Conservation (phyloP, 2,113 vertebrate species). For the Lates calcarifer region DNA sequence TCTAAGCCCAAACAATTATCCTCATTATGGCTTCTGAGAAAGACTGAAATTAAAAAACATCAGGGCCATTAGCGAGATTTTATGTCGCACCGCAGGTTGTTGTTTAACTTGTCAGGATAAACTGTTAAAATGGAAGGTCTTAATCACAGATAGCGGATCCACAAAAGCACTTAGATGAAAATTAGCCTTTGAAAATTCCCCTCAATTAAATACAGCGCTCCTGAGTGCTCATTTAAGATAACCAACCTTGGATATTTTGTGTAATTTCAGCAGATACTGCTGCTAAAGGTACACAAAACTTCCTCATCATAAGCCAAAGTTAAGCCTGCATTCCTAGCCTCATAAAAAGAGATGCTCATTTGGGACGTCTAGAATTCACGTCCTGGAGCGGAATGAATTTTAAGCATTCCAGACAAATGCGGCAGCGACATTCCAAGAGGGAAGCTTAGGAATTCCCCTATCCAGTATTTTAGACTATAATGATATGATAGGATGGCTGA, state of each 20-base stretch:
- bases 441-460: slow-evolving; percentile 69
- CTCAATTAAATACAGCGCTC: slow-evolving; percentile 18
- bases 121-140: slow-evolving; percentile 26
- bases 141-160: slow-evolving; percentile 35
- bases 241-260: slow-evolving; percentile 10
- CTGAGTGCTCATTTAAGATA: slow-evolving; percentile 35
- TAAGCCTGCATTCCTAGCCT: slow-evolving; percentile 12
- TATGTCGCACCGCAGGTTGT: slow-evolving; percentile 8
- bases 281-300: slow-evolving; percentile 15
- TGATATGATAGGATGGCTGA: slow-evolving; percentile 64
- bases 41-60: slow-evolving; percentile 24
- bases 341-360: slow-evolving; percentile 31
- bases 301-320: slow-evolving; percentile 1
- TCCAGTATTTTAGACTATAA: slow-evolving; percentile 69
- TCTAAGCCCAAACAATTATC: slow-evolving; percentile 29
- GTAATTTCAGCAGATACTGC: slow-evolving; percentile 29
- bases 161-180: slow-evolving; percentile 27
- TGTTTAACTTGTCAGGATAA: slow-evolving; percentile 30
- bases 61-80: slow-evolving; percentile 27
- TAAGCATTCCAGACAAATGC: slow-evolving; percentile 69
- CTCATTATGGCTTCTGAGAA: slow-evolving; percentile 37
- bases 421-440: slow-evolving; percentile 63
- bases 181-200: slow-evolving; percentile 26
- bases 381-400: slow-evolving; percentile 63
- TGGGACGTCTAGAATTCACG: slow-evolving; percentile 48